phyloP scores from a whole-genome alignment of 2,888 invertebrate species.

The Netelia virgata region DNA sequence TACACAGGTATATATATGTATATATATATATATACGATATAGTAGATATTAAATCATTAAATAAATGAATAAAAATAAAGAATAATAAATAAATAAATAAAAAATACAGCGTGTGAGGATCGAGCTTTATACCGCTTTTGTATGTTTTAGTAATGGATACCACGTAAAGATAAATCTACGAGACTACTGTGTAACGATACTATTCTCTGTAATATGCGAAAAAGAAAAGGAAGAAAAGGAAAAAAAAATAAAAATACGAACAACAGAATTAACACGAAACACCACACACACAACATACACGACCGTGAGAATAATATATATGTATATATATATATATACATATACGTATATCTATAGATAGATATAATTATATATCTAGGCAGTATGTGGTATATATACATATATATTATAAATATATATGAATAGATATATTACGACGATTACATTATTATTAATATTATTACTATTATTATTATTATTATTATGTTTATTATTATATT shows the following conservation, averaged over 20 bases:
- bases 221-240: conserved; percentile 53
- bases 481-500: conserved; percentile 76
- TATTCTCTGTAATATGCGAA: conserved; percentile 67
- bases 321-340: conserved; percentile 74
- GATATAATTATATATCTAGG: conserved; percentile 71
- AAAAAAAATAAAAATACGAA: conserved; percentile 65
- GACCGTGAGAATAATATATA: conserved; percentile 78
- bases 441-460: conserved; percentile 59
- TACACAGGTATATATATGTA: too few relatives aligned
- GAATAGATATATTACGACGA: conserved; percentile 70
- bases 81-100: conserved; percentile 41
- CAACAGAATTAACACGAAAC: conserved; percentile 77
- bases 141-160: conserved; percentile 83
- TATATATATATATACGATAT: conserved; percentile 35
- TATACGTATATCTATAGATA: conserved; percentile 69
- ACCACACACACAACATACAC: conserved; percentile 73
- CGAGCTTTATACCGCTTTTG: conserved; percentile 85
- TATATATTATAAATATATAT: conserved; percentile 72
- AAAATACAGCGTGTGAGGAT: conserved; percentile 80
- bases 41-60: conserved; percentile 48
- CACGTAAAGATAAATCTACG: conserved; percentile 73
- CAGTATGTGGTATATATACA: conserved; percentile 65
- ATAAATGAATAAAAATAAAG: conserved; percentile 43
- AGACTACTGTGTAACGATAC: conserved; percentile 69
- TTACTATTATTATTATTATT: conserved; percentile 75